Conservation (phyloP, 2,888 invertebrate genomes). For the Eristalis pertinax region DNA sequence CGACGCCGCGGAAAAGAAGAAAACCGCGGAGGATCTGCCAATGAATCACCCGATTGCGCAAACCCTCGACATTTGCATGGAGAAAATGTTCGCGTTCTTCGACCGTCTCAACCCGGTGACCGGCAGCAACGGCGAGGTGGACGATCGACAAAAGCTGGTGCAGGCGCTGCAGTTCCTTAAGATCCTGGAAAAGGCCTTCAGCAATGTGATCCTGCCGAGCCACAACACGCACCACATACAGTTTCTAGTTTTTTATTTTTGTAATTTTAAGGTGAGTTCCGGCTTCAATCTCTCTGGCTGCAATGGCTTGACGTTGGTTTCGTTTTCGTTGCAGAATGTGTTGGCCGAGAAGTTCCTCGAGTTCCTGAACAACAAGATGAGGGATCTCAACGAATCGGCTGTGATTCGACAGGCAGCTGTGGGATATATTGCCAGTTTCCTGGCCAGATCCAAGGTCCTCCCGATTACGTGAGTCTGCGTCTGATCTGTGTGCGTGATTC, state of each 20-base stretch:
- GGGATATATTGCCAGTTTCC: slow-evolving; percentile 88
- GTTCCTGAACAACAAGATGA: slow-evolving; percentile 88
- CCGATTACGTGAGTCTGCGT: slow-evolving; percentile 83
- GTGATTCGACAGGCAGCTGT: slow-evolving; percentile 87
- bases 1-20: slow-evolving; percentile 44
- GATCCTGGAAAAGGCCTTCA: slow-evolving; percentile 87
- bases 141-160: slow-evolving; percentile 83
- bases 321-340: slow-evolving; percentile 50
- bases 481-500: background rate
- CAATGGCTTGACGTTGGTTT: background rate
- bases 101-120: slow-evolving; percentile 79
- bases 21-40: slow-evolving; percentile 42
- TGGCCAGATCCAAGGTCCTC: slow-evolving; percentile 86
- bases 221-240: slow-evolving; percentile 91
- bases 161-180: slow-evolving; percentile 81
- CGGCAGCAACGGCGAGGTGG: slow-evolving; percentile 57
- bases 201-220: slow-evolving; percentile 90
- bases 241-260: slow-evolving; percentile 88
- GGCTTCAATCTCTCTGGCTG: too few relatives aligned
- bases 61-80: slow-evolving; percentile 90
- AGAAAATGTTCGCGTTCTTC: slow-evolving; percentile 86
- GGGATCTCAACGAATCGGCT: slow-evolving; percentile 85
- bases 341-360: slow-evolving; percentile 85
- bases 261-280: slow-evolving; percentile 84
- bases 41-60: slow-evolving; percentile 84